Evolutionary conservation across 2,113 vertebrate species (phyloP).

Genomic region (Cyprinodon brontotheroides): DNA sequence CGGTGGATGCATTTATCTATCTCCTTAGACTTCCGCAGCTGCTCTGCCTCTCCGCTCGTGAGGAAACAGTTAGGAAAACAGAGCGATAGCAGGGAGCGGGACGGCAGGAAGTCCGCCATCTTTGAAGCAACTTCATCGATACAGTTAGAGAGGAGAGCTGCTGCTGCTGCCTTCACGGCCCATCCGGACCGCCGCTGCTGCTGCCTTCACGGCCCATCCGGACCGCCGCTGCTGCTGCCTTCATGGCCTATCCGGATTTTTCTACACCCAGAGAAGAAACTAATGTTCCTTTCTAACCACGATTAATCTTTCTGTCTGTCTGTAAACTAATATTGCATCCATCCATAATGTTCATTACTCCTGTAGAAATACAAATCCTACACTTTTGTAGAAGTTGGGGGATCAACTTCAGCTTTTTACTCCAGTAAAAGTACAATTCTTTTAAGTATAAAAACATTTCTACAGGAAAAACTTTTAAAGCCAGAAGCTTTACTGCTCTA

Average conservation of each 20-base stretch:
- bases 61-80: slow-evolving; percentile 94
- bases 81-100: slow-evolving; percentile 88
- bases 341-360: too few relatives aligned
- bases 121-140: slow-evolving; percentile 89
- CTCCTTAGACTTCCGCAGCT: slow-evolving; percentile 90
- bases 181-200: not conserved
- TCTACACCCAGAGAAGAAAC: too few relatives aligned
- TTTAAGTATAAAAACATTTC: too few relatives aligned
- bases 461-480: too few relatives aligned
- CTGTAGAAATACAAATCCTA: too few relatives aligned
- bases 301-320: too few relatives aligned
- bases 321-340: too few relatives aligned
- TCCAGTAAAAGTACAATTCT: too few relatives aligned
- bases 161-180: slow-evolving; percentile 45
- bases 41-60: slow-evolving; percentile 89
- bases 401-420: too few relatives aligned
- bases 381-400: too few relatives aligned
- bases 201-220: not conserved
- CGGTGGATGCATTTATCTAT: slow-evolving; percentile 89
- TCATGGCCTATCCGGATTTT: not conserved
- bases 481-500: too few relatives aligned
- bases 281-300: too few relatives aligned
- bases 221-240: not conserved
- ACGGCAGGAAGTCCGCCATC: slow-evolving; percentile 98
- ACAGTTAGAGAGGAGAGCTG: slow-evolving; percentile 59